These are phyloP conservation scores for Holothuria scabra DNA, from an alignment of 53 echinoderm and acorn worm species.

Conservation along the genomic window DNA sequence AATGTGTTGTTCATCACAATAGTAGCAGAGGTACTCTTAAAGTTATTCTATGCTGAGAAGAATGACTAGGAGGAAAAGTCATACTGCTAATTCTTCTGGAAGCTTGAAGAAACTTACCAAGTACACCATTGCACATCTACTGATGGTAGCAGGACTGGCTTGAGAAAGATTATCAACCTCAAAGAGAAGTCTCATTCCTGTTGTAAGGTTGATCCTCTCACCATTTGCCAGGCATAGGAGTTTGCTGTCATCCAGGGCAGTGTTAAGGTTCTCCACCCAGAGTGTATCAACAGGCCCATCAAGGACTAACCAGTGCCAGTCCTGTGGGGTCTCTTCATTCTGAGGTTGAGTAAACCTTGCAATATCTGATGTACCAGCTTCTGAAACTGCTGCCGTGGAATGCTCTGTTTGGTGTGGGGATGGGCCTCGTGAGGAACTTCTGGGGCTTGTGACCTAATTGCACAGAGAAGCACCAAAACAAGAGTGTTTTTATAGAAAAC, in stretches of 20 bases:
- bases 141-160: constrained; percentile 98
- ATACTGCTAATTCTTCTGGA: too few species aligned
- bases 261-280: constrained; percentile 99
- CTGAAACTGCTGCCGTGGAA: constrained; percentile 11
- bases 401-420: constrained; percentile 62
- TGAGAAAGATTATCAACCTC: constrained; percentile 98
- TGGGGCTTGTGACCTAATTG: constrained; percentile 48
- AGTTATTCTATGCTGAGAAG: background rate
- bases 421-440: constrained; percentile 45
- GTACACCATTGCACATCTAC: constrained; percentile 99
- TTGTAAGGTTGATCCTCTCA: constrained; percentile 87
- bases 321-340: constrained; percentile 78
- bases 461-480: background rate
- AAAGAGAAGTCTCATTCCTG: constrained; percentile 93
- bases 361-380: constrained; percentile 16
- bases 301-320: constrained; percentile 97
- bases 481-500: too few species aligned
- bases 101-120: constrained; percentile 65
- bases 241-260: constrained; percentile 93
- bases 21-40: too few species aligned
- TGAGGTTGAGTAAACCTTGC: constrained; percentile 17
- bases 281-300: constrained; percentile 98
- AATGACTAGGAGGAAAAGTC: background rate
- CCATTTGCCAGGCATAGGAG: constrained; percentile 97
- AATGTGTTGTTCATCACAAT: too few species aligned